Conservation (phyloP, 2,113 vertebrate species). For the Atlantisia rogersi region DNA sequence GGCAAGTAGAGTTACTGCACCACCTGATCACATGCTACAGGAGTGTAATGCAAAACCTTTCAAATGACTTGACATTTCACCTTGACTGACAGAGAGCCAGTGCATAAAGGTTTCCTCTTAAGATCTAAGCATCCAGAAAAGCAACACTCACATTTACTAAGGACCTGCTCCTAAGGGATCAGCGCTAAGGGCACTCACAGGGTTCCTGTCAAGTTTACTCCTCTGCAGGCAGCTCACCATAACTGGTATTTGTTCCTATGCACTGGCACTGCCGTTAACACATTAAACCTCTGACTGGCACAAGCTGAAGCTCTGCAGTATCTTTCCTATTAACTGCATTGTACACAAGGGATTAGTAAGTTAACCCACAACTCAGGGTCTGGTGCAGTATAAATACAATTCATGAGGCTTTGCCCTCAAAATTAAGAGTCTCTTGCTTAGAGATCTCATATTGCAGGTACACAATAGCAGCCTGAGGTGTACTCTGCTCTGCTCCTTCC, state of each 20-base stretch:
- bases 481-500: background rate
- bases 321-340: background rate
- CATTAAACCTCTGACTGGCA: background rate
- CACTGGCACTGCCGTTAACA: background rate
- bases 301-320: background rate
- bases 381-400: accelerated
- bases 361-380: background rate
- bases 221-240: background rate
- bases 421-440: background rate
- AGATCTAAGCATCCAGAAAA: background rate
- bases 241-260: accelerated
- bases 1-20: background rate
- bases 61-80: background rate
- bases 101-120: background rate
- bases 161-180: background rate
- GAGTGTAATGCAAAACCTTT: background rate
- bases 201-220: background rate
- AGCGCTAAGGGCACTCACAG: background rate
- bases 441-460: accelerated
- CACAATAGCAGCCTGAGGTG: accelerated
- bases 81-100: background rate
- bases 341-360: background rate
- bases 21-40: background rate
- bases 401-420: background rate
- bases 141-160: background rate